phyloP scores from a whole-genome alignment of 1,140 invertebrate genomes.

The Lepidurus couesii region DNA sequence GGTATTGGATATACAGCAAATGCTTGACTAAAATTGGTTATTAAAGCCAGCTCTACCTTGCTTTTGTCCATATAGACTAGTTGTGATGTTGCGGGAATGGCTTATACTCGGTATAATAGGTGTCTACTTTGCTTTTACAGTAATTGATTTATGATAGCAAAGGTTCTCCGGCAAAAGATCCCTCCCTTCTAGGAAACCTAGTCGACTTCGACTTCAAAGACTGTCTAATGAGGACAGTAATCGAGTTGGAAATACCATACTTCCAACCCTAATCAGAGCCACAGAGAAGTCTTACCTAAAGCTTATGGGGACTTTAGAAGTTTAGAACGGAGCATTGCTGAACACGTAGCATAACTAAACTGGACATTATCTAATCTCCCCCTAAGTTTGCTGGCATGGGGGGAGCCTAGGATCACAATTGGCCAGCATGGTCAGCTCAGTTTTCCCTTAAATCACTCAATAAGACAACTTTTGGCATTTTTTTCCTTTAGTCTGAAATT shows the following conservation, averaged over 20 bases:
- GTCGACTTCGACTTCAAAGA: neutral
- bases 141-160: conserved; percentile 3
- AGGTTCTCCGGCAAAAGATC: neutral
- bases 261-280: neutral
- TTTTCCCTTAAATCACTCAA: too few relatives aligned
- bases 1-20: neutral
- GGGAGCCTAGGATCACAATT: too few relatives aligned
- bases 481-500: too few relatives aligned
- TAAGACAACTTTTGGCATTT: too few relatives aligned
- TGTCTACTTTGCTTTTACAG: neutral
- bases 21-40: neutral
- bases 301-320: neutral
- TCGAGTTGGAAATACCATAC: neutral
- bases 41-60: too few relatives aligned
- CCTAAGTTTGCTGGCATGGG: too few relatives aligned
- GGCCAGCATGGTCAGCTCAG: too few relatives aligned
- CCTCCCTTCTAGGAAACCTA: neutral
- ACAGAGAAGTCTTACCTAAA: neutral
- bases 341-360: too few relatives aligned
- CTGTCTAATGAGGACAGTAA: neutral
- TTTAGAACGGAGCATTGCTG: too few relatives aligned
- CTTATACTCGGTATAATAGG: neutral
- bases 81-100: neutral
- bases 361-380: too few relatives aligned
- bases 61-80: too few relatives aligned